phyloP scores from a whole-genome alignment of 1,140 invertebrate species.

The Brachionus asplanchnoidis region DNA sequence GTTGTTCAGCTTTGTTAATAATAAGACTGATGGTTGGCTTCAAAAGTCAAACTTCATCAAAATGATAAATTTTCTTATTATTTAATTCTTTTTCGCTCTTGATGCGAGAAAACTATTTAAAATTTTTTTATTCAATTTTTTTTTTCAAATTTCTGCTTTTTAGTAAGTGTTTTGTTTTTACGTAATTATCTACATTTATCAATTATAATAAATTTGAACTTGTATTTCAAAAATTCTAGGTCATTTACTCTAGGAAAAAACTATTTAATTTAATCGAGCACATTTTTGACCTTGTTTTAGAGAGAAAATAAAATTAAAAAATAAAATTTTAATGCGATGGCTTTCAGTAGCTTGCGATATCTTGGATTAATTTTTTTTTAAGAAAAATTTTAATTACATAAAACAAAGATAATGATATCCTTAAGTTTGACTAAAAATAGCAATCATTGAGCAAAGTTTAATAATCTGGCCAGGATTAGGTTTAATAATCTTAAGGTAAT shows the following conservation, averaged over 20 bases:
- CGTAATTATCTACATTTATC: not conserved
- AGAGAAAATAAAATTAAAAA: not conserved
- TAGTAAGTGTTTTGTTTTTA: not conserved
- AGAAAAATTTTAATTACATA: not conserved
- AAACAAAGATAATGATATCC: not conserved
- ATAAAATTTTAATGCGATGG: not conserved
- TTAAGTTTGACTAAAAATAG: not conserved
- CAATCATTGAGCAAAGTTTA: not conserved
- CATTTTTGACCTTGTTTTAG: not conserved
- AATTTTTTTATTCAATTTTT: too few relatives aligned
- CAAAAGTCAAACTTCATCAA: not conserved
- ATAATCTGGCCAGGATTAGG: not conserved
- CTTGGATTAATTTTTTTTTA: not conserved
- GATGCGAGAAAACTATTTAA: too few relatives aligned
- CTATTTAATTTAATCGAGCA: not conserved
- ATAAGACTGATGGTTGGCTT: not conserved
- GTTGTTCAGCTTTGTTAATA: not conserved
- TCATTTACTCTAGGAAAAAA: not conserved
- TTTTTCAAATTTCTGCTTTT: not conserved
- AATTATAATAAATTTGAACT: not conserved
- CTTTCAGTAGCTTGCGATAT: not conserved
- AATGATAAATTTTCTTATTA: not conserved
- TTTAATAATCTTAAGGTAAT: not conserved
- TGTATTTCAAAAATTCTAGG: not conserved
- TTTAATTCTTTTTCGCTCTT: not conserved